A percentile compares a stretch with the other conserved stretches of the same genome.
phyloP scores from a whole-genome alignment of 2,113 vertebrate genomes.

The Antigone vipio region DNA sequence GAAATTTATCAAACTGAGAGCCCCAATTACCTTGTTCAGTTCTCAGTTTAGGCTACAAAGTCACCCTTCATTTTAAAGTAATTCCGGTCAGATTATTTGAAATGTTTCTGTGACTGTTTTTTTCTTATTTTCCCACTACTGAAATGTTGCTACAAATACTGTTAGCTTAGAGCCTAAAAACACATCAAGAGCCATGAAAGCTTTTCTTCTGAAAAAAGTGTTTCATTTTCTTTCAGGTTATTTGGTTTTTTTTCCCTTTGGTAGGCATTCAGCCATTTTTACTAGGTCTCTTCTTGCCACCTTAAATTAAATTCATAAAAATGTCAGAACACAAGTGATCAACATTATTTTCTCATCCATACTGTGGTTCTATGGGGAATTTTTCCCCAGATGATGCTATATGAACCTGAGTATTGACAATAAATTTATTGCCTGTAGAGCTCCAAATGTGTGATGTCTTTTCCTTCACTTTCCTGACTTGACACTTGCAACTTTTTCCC shows the following conservation, averaged over 20 bases:
- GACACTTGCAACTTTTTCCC: neutral
- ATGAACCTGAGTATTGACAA: neutral
- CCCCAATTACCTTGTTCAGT: neutral
- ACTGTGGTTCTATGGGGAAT: neutral
- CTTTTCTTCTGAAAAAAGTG: constrained; percentile 41
- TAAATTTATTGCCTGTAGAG: constrained; percentile 11
- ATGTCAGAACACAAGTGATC: neutral
- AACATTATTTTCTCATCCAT: constrained; percentile 26
- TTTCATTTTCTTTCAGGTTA: constrained; percentile 59
- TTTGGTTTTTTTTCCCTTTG: constrained; percentile 23
- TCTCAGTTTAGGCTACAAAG: neutral
- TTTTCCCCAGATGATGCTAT: neutral
- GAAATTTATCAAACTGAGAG: neutral
- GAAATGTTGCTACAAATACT: neutral
- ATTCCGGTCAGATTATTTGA: neutral
- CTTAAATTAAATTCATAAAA: constrained; percentile 62
- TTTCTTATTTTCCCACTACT: neutral
- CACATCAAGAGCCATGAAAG: constrained; percentile 17
- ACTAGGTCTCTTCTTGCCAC: constrained; percentile 46
- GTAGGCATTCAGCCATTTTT: constrained; percentile 17
- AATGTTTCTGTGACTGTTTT: neutral
- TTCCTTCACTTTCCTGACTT: constrained; percentile 4
- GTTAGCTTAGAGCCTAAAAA: constrained; percentile 22
- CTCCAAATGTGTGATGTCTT: constrained; percentile 17
- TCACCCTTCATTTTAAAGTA: neutral